Evolutionary conservation across 1,140 invertebrate genomes (phyloP), one percentile per base, ranked within the genome.

Genomic region (Rhagoletis zephyria): DNA sequence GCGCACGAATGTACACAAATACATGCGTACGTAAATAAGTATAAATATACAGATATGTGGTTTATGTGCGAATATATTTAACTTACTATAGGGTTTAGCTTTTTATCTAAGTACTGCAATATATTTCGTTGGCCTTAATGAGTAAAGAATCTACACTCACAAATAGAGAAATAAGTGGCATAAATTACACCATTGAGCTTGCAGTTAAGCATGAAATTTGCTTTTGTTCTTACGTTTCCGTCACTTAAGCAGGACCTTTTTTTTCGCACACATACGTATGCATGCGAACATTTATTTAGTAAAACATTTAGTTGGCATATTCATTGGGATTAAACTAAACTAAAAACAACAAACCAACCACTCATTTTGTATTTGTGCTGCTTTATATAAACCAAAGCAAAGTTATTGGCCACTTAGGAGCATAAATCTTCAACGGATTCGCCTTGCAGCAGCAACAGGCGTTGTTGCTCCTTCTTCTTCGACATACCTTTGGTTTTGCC

Each of bases 361-460:
- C n/a, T n/a, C n/a, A n/a, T n/a, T n/a, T 7, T 67, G 30, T 67
- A n/a, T 63, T 63, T 63, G 10, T 63, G 61, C 10, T n/a, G 61
- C 61, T 63, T n/a, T 63, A 0, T 63, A n/a, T 14, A 63, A 63
- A 63, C 16, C 45, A 81, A 81, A 12, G n/a, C 9, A 81, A 81
- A 19, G 7, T 14, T 48, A 10, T 81, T 81, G 48, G 0, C n/a
- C 85, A 85, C 51, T 88, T 85, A 89, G 19, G 86, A 86, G 87
- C 91, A 92, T 48, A 93, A 89, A 88, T 93, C 91, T 64, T 93
- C 92, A 19, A 91, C 88, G 19, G 92, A 93, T 88, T 93, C 92
- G 51, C 90, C 90, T 74, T 91, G 91, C 0, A 93, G 89, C 0
- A 93, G 89, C 70, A 93, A 88, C 19, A 91, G 77, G 6, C 91